These are phyloP conservation scores for Nannoperca australis DNA, from an alignment of 2,797 vertebrate genomes.

Conservation along the genomic window DNA sequence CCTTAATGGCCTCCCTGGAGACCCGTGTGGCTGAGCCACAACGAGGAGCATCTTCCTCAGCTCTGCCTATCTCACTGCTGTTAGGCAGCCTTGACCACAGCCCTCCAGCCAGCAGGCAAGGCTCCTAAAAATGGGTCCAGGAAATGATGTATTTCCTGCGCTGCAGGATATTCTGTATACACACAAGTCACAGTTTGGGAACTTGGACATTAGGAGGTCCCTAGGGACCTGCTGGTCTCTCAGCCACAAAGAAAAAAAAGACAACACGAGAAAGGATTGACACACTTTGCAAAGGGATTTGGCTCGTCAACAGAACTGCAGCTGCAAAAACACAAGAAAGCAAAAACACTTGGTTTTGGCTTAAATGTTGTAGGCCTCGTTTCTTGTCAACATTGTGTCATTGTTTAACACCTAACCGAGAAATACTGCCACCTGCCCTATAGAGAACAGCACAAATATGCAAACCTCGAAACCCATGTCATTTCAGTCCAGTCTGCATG, in stretches of 20 bases:
- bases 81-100: constrained; percentile 47
- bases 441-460: constrained; percentile 68
- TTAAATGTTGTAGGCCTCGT: constrained; percentile 26
- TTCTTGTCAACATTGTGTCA: constrained; percentile 37
- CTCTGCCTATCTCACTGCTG: constrained; percentile 38
- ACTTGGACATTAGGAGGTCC: constrained; percentile 25
- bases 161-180: constrained; percentile 21
- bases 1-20: constrained; percentile 63
- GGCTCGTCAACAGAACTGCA: constrained; percentile 18
- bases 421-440: constrained; percentile 53
- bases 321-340: constrained; percentile 19
- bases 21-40: constrained; percentile 20
- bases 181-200: constrained; percentile 7
- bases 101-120: constrained; percentile 20
- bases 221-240: background rate
- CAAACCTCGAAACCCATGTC: constrained; percentile 53
- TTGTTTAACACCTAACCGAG: constrained; percentile 12
- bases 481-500: constrained; percentile 16
- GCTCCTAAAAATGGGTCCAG: constrained; percentile 27
- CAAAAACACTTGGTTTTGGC: background rate
- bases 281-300: constrained; percentile 48
- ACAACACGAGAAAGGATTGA: constrained; percentile 32
- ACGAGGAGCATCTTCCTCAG: constrained; percentile 18
- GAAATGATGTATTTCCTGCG: constrained; percentile 35
- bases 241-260: constrained; percentile 28